Base-by-base conservation (phyloP, 2,888 invertebrate species). In the Cryptophagus acutangulus region DNA sequence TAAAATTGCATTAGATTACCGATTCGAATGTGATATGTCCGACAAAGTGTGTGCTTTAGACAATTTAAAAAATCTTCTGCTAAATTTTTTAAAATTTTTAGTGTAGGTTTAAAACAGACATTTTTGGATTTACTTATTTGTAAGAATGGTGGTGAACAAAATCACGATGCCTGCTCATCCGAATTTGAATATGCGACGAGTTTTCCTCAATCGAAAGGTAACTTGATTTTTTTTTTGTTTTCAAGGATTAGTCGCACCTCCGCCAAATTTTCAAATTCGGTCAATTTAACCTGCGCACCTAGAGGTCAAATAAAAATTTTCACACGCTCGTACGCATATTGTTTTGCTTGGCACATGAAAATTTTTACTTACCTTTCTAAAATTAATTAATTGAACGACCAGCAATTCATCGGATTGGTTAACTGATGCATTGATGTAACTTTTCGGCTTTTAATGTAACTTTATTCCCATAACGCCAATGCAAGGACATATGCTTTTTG, bases 81-180 rank as follows among this genome's bases (percentile, higher is more conserved):
- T 8, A 6, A 8, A 9, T 20, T 20, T 20, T 20, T 20, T 6
- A 20, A 8, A 20, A 8, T 20, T 8, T 20, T 20, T 20, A n/a
- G n/a, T n/a, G n/a, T n/a, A n/a, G n/a, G n/a, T n/a, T n/a, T n/a
- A n/a, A n/a, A n/a, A n/a, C 24, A n/a, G 24, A 20, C n/a, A 20
- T 20, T 20, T 20, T 20, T 20, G 12, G 36, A 24, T 29, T 25
- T 18, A 38, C 37, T 29, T 25, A 17, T 17, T 20, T 12, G 14
- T 48, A 49, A 65, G 51, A 54, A 67, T 67, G 67, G 67, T 66
- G 57, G 66, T 67, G 42, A 66, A 66, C 48, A 65, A 65, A 53
- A 63, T 65, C 38, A 62, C 59, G 35, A 59, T 66, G 65, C 62
- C 62, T 49, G 57, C 57, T 20, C 61, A 63, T 47, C 62, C 65